A percentile compares a stretch with the other conserved stretches of the same genome.
Evolutionary conservation across 2,113 vertebrate species (phyloP).

Genomic region (Periophthalmus modestus): DNA sequence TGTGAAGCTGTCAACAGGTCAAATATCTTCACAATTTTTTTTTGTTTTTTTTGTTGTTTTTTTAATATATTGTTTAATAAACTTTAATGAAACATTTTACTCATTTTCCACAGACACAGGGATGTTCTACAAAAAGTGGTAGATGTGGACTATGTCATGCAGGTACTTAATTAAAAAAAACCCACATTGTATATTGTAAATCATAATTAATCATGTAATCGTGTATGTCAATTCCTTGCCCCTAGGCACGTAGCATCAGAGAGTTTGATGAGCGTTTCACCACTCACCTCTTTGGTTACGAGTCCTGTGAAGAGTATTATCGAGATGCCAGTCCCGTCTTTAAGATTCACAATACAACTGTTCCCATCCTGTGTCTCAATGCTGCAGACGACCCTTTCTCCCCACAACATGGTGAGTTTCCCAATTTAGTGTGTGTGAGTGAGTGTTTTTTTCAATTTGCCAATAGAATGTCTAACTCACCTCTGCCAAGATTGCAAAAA

Average conservation of each 20-base stretch:
- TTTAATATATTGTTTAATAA: background rate
- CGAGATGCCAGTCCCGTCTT: slow-evolving; percentile 75
- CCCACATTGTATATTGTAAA: background rate
- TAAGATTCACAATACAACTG: slow-evolving; percentile 71
- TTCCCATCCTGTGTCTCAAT: slow-evolving; percentile 84
- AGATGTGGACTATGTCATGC: slow-evolving; percentile 79
- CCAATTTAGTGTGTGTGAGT: background rate
- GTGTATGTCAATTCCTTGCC: background rate
- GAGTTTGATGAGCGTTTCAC: slow-evolving; percentile 85
- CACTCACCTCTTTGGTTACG: slow-evolving; percentile 79
- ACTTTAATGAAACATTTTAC: background rate
- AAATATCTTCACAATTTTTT: background rate
- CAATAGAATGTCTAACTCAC: no score
- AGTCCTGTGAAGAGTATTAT: slow-evolving; percentile 79
- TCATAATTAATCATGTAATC: background rate
- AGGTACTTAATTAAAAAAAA: slow-evolving; percentile 66
- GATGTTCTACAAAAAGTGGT: slow-evolving; percentile 76
- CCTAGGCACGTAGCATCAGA: slow-evolving; percentile 77
- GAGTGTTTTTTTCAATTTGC: no score
- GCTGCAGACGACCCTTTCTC: slow-evolving; percentile 86
- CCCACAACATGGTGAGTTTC: slow-evolving; percentile 67
- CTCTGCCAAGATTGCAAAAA: no score
- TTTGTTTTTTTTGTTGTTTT: background rate
- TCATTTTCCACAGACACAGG: slow-evolving; percentile 69
- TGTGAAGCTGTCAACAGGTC: slow-evolving; percentile 62